These are phyloP conservation scores for Prietella phreatophila DNA, from an alignment of 2,113 vertebrate species.

Conservation along the genomic window DNA sequence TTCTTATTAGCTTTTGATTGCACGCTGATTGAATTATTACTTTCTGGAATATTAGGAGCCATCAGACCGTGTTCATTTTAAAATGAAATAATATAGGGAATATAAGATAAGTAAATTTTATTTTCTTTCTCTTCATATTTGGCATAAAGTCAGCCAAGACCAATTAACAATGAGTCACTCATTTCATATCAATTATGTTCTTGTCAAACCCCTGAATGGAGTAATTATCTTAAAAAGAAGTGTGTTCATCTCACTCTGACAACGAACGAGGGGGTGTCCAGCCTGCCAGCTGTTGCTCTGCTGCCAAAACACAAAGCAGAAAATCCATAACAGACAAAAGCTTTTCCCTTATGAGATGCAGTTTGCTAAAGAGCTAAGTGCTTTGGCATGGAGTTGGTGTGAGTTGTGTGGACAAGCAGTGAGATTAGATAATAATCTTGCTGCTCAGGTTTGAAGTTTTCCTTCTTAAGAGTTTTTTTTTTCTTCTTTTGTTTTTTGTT, in stretches of 20 bases:
- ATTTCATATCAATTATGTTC: conserved; percentile 53
- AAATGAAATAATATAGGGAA: background rate
- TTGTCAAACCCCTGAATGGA: conserved; percentile 51
- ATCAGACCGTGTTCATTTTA: background rate
- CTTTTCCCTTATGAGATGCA: conserved; percentile 22
- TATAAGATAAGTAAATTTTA: conserved; percentile 3
- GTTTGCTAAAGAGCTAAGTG: conserved; percentile 28
- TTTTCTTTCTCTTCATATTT: conserved; percentile 44
- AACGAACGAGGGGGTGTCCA: conserved; percentile 41
- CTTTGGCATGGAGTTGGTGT: conserved; percentile 23
- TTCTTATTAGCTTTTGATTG: background rate
- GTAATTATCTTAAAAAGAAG: conserved; percentile 54
- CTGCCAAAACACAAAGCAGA: conserved; percentile 50
- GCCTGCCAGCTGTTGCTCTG: conserved; percentile 52
- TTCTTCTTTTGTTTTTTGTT: background rate
- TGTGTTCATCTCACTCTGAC: conserved; percentile 47
- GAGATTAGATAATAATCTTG: conserved; percentile 15
- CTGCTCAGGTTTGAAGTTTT: background rate
- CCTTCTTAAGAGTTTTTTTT: background rate
- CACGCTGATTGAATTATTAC: background rate
- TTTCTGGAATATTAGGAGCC: conserved; percentile 4
- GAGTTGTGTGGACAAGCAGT: conserved; percentile 17
- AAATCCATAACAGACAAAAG: conserved; percentile 46
- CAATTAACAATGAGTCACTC: conserved; percentile 48
- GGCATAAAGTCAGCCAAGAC: conserved; percentile 42